Evolutionary conservation across 2,113 vertebrate species (phyloP).

Genomic region (Tringa solitaria): DNA sequence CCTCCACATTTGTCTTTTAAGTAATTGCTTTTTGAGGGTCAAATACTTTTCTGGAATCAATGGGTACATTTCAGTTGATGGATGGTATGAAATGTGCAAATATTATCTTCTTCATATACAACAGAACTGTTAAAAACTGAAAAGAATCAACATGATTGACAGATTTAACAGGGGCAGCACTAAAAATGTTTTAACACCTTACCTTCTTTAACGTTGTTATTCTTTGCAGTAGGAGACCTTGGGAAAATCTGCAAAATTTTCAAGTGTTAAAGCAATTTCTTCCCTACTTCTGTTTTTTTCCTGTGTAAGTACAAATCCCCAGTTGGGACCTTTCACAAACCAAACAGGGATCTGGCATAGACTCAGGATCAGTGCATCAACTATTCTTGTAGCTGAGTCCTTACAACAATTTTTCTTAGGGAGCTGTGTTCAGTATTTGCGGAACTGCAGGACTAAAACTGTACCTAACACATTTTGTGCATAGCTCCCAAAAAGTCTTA

Average conservation of each 20-base stretch:
- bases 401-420: neutral
- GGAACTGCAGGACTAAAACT: neutral
- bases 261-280: neutral
- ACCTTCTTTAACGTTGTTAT: neutral
- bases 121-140: conserved; percentile 53
- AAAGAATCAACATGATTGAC: conserved; percentile 58
- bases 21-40: conserved; percentile 67
- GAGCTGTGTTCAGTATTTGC: neutral
- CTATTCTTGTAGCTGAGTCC: neutral
- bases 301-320: neutral
- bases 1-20: conserved; percentile 58
- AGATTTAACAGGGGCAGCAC: neutral
- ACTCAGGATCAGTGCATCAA: neutral
- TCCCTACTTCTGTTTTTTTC: neutral
- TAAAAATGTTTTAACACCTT: conserved; percentile 40
- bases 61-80: conserved; percentile 47
- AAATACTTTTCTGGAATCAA: conserved; percentile 59
- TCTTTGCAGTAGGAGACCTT: neutral
- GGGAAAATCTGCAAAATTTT: neutral
- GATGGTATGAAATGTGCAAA: conserved; percentile 62
- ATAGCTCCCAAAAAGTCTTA: neutral
- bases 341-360: neutral
- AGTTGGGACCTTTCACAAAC: neutral
- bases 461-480: neutral
- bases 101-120: conserved; percentile 52